Conservation (phyloP, 64 coral and sea anemone genomes). For the Montipora capricornis region DNA sequence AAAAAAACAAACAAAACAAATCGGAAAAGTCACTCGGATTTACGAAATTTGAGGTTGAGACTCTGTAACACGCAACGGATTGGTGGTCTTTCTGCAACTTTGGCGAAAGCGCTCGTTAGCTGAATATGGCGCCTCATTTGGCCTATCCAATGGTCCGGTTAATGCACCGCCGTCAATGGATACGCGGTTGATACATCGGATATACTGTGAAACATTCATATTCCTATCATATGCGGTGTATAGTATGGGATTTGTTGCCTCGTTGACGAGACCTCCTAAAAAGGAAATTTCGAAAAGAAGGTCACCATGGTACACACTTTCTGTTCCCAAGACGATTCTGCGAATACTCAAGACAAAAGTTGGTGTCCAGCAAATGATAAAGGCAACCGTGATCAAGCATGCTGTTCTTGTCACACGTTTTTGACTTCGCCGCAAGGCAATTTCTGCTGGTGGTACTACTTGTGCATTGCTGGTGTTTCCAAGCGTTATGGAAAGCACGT, state of each 20-base stretch:
- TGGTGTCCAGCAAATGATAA: conserved; percentile 69
- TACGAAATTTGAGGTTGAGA: background rate
- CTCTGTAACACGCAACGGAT: background rate
- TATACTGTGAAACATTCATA: background rate
- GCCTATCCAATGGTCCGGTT: too few species aligned
- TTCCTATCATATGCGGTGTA: conserved; percentile 27
- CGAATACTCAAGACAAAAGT: conserved; percentile 45
- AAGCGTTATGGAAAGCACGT: conserved; percentile 35
- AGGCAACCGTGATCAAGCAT: conserved; percentile 29
- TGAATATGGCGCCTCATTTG: too few species aligned
- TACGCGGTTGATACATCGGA: background rate
- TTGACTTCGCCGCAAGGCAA: conserved; percentile 29
- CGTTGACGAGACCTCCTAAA: conserved; percentile 66
- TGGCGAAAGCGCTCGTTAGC: background rate
- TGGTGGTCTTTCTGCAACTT: background rate
- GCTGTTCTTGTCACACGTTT: conserved; percentile 40
- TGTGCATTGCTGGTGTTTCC: background rate
- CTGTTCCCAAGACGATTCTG: conserved; percentile 55
- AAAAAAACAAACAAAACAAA: too few species aligned
- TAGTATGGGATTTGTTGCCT: conserved; percentile 64
- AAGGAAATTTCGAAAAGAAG: conserved; percentile 44
- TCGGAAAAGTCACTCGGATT: background rate
- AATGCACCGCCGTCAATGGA: background rate
- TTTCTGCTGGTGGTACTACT: background rate
- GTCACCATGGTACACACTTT: conserved; percentile 21